Conservation (phyloP, 2,797 vertebrate species). For the Holocentrus rufus region DNA sequence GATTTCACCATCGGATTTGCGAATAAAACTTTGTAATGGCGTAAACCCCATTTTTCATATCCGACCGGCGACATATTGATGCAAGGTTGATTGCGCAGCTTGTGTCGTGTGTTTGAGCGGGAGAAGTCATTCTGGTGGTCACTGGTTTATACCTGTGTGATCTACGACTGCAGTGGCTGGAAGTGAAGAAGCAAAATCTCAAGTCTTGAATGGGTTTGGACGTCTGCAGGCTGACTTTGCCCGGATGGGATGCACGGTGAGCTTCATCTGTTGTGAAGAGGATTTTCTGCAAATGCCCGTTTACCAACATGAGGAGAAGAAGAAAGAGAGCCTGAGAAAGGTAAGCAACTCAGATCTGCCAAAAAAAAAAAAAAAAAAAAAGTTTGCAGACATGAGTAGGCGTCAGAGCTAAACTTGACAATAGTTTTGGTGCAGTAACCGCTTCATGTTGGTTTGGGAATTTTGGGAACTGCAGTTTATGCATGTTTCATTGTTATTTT, state of each 20-base stretch:
- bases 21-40: neutral
- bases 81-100: slow-evolving; percentile 3
- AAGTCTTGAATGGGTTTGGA: slow-evolving; percentile 69
- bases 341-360: slow-evolving; percentile 66
- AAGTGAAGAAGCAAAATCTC: neutral
- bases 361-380: too few species aligned
- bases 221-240: slow-evolving; percentile 57
- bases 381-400: slow-evolving; percentile 8
- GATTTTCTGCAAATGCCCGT: slow-evolving; percentile 83
- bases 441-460: neutral
- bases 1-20: too few species aligned
- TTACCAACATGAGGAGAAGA: slow-evolving; percentile 78
- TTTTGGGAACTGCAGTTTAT: neutral
- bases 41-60: neutral
- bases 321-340: slow-evolving; percentile 70
- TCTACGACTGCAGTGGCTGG: neutral
- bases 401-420: slow-evolving; percentile 5
- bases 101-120: slow-evolving; percentile 2
- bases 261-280: slow-evolving; percentile 88
- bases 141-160: neutral
- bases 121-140: slow-evolving; percentile 1
- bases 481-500: neutral
- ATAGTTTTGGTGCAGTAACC: neutral
- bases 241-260: slow-evolving; percentile 86
- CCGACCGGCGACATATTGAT: slow-evolving; percentile 28